Base-by-base conservation (phyloP, 2,888 invertebrate species). In the Phalera bucephala region DNA sequence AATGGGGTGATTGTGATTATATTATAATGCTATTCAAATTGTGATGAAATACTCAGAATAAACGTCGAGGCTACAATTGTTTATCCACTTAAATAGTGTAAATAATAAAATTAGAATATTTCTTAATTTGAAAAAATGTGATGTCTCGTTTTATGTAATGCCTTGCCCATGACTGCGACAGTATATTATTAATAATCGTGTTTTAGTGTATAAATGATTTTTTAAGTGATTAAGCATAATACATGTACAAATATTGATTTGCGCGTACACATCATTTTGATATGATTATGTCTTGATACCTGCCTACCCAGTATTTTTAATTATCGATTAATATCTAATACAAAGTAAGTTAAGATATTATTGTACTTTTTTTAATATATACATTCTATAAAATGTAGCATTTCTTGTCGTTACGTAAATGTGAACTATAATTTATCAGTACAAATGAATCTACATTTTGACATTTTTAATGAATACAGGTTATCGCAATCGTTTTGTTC, bases 101-200 rank as follows among this genome's bases (percentile, higher is more conserved):
- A 49, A 47, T 56, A 44, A 42, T 50, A 44, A 45, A n/a, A n/a
- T n/a, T n/a, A n/a, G n/a, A n/a, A n/a, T 44, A 33, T 35, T 33
- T 44, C 22, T 22, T 44, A 45, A 46, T 47, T 49, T 36, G 31
- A 40, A 33, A 40, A 42, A 44, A 35, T 49, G 50, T 58, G 45
- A 45, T 52, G 33, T 56, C 43, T 52, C n/a, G 34, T 33, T 15
- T 48, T 30, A 49, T 43, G 38, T 57, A 48, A 52, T 63, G 56
- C 69, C 75, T 77, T 78, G 72, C 76, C 76, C 74, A 69, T 70
- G 67, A 60, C 62, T 74, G 70, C 72, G 66, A 73, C 57, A 51
- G 37, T 43, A 55, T 47, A 33, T 50, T 49, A 38, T 32, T 44
- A 45, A 32, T 31, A 22, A n/a, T n/a, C n/a, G n/a, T 31, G 36